Base-by-base conservation (phyloP, 2,113 vertebrate species). In the Montifringilla adamsi region DNA sequence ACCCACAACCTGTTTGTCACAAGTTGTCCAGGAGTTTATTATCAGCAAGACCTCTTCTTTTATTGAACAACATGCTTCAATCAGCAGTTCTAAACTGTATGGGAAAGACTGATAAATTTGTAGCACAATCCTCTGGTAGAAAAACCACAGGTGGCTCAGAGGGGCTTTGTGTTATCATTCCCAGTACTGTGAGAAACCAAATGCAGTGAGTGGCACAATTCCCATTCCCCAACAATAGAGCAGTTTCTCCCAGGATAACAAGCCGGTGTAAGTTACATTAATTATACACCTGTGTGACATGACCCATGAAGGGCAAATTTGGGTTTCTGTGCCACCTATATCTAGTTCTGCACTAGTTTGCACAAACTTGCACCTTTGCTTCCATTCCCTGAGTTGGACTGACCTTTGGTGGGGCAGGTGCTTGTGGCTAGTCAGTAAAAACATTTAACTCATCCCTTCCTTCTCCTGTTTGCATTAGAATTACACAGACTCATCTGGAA, bases 401-500 rank as follows among this genome's bases (percentile, higher is more conserved):
- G 70, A 87, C 37, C 22, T 94, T 90, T 86, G 9, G 4, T 83
- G 79, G 58, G 4, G 24, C 19, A 82, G 39, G 47, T 91, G 68
- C 66, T 89, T 46, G 49, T 62, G 82, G 22, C 52, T 53, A 52
- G 56, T 70, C 80, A 82, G 50, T 56, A 86, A 96, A 94, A 89
- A 87, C 16, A 41, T 75, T 81, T 83, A 92, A 60, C 60, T 94
- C 84, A 86, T 68, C 73, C n/a, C 73, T 78, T 83, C 70, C 60
- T 93, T 89, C 64, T 60, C 66, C 37, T 84, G 22, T 88, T 82
- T 89, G 37, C 90, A 69, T 81, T 97, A 99, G 99, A 99, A 99
- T 97, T 99, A 99, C 97, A 99, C 98, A 8, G 98, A 98, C 89
- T 98, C 92, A 5, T 97, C 97, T 93, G 98, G 97, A 91, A 97